These are phyloP conservation scores for Nebria salina DNA, from an alignment of 2,888 invertebrate genomes.

Conservation along the genomic window DNA sequence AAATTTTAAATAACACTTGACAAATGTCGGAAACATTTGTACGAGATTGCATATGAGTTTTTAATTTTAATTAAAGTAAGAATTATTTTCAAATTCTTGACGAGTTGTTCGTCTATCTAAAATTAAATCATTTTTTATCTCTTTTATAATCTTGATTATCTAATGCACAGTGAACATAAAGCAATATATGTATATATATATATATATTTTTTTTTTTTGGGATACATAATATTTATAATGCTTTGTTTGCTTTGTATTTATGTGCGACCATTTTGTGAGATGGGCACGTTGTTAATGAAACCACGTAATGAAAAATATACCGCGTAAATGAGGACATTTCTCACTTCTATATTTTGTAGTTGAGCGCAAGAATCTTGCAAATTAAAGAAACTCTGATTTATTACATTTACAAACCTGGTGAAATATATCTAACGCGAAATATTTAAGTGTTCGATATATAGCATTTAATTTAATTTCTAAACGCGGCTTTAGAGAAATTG, in stretches of 20 bases:
- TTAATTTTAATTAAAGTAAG: background rate
- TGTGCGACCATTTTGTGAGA: background rate
- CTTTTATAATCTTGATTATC: too few species aligned
- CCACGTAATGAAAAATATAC: constrained; percentile 36
- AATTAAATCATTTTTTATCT: too few species aligned
- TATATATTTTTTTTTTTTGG: background rate
- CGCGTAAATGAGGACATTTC: background rate
- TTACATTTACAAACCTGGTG: background rate
- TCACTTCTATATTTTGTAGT: background rate
- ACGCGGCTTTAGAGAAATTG: too few species aligned
- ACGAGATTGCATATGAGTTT: background rate
- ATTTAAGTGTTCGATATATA: background rate
- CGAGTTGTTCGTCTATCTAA: too few species aligned
- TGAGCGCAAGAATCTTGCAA: background rate
- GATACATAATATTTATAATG: constrained; percentile 10
- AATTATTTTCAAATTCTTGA: background rate
- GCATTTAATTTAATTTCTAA: too few species aligned
- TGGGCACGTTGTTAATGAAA: constrained; percentile 24
- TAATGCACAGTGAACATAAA: background rate
- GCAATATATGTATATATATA: background rate
- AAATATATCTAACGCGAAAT: background rate
- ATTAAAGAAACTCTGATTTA: background rate
- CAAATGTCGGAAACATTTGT: constrained; percentile 6
- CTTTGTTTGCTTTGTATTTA: constrained; percentile 25
- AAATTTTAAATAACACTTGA: constrained; percentile 11